These are phyloP conservation scores for Leucosticte australis DNA, from an alignment of 2,113 vertebrate genomes.

Conservation along the genomic window DNA sequence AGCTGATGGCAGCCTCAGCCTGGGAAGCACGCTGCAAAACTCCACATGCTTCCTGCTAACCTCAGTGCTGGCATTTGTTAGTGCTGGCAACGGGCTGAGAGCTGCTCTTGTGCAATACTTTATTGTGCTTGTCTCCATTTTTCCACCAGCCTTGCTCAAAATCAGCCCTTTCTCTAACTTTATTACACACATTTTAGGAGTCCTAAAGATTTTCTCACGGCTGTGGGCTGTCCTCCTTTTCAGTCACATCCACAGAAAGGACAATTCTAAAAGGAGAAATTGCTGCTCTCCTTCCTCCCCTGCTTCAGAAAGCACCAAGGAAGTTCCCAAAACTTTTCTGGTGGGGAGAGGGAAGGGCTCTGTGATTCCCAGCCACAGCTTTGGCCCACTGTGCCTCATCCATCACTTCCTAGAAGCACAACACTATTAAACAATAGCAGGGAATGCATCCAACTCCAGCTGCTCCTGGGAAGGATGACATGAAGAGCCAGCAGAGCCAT, in stretches of 20 bases:
- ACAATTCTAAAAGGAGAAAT: background rate
- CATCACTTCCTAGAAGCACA: constrained; percentile 48
- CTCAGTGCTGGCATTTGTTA: background rate
- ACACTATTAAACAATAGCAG: background rate
- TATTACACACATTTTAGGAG: background rate
- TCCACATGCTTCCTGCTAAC: background rate
- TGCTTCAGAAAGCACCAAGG: background rate
- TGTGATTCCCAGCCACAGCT: accelerated
- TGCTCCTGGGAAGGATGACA: background rate
- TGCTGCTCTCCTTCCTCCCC: background rate
- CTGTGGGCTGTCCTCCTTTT: background rate
- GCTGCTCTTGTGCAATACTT: constrained; percentile 24
- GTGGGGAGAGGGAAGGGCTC: background rate
- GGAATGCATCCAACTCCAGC: background rate
- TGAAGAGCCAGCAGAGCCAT: background rate
- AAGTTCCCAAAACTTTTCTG: background rate
- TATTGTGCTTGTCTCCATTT: constrained; percentile 6
- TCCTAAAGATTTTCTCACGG: accelerated
- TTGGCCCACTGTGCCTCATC: background rate
- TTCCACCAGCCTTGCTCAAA: constrained; percentile 34
- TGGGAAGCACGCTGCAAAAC: background rate
- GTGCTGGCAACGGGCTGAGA: background rate
- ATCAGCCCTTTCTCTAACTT: background rate
- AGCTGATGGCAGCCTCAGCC: background rate
- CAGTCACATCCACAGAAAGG: background rate